Evolutionary conservation across 2,113 vertebrate species (phyloP).

Genomic region (Passer montanus): DNA sequence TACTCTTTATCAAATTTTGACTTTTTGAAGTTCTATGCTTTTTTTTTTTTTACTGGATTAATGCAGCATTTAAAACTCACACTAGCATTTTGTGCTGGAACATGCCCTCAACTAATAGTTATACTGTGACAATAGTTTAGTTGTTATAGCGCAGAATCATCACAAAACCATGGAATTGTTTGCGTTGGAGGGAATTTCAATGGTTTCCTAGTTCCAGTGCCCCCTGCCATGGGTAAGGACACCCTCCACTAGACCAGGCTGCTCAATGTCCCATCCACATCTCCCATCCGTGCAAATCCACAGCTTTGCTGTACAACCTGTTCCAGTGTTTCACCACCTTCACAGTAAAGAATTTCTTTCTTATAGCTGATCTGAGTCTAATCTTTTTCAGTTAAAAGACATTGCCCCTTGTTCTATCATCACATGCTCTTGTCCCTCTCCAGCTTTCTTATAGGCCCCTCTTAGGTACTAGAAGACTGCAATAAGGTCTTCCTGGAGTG

Average conservation of each 20-base stretch:
- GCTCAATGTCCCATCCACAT: not conserved
- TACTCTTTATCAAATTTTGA: not conserved
- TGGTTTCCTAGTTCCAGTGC: rapidly evolving
- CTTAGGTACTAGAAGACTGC: not conserved
- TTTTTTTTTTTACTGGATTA: not conserved
- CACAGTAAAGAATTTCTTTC: not conserved
- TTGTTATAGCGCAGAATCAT: not conserved
- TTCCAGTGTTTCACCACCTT: not conserved
- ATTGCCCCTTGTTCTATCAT: no score
- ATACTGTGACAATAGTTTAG: not conserved
- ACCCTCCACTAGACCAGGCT: not conserved
- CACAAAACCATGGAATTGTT: not conserved
- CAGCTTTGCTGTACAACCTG: not conserved
- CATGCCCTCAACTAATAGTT: not conserved
- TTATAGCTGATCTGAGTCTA: not conserved
- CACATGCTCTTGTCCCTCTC: not conserved
- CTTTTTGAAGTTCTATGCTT: not conserved
- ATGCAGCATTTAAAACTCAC: not conserved
- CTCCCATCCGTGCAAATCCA: no score
- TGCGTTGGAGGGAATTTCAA: not conserved
- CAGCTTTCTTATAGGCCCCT: not conserved
- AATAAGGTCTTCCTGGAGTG: not conserved
- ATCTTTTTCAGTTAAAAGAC: not conserved
- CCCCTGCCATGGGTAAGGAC: no score
- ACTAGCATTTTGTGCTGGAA: not conserved